phyloP scores from a whole-genome alignment of 2,113 vertebrate genomes.

The Aspidoscelis tigris region DNA sequence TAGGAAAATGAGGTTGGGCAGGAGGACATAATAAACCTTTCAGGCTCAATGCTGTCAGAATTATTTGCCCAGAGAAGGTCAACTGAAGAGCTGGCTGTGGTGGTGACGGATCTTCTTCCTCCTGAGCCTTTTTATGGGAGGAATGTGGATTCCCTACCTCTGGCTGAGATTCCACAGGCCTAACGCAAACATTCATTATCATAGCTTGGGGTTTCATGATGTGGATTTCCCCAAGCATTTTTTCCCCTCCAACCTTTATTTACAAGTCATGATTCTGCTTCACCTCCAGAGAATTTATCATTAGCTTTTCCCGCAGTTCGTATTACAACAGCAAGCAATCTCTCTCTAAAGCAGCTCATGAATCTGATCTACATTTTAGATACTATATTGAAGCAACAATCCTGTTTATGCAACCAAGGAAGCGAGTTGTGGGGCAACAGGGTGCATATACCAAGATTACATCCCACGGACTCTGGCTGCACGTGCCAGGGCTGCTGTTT shows the following conservation, averaged over 20 bases:
- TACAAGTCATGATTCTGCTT: neutral
- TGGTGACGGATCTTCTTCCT: no score
- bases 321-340: no score
- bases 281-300: no score
- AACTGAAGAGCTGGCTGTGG: neutral
- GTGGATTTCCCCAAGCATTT: neutral
- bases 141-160: neutral
- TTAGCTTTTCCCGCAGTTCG: neutral
- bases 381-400: no score
- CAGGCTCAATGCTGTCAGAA: neutral
- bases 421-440: neutral
- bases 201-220: neutral
- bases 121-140: neutral
- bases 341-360: no score
- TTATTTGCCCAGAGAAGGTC: neutral
- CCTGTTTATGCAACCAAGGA: neutral
- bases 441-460: no score
- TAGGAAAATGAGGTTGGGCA: neutral
- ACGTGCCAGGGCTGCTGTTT: no score
- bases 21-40: slow-evolving; percentile 5
- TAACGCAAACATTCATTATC: no score
- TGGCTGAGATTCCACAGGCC: neutral
- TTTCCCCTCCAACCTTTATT: neutral
- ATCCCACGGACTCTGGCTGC: no score
- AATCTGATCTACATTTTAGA: neutral